A percentile compares a stretch with the other conserved stretches of the same genome.
Conservation (phyloP, 2,113 vertebrate genomes). For the Gallinago jamesoni region DNA sequence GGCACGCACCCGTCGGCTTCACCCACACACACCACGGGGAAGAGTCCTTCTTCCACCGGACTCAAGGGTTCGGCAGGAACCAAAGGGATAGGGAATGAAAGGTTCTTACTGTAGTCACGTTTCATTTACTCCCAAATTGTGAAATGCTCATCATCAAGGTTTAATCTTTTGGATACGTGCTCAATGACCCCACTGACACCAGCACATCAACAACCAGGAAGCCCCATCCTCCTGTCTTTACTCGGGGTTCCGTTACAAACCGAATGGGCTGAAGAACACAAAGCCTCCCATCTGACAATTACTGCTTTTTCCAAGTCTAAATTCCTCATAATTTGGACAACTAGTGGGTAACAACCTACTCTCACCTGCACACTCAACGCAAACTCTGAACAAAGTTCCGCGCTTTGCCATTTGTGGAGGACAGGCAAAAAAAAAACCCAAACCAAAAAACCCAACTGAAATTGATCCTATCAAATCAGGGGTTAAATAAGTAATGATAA, state of each 20-base stretch:
- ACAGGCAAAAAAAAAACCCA: not conserved
- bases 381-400: not conserved
- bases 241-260: not conserved
- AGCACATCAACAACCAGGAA: not conserved
- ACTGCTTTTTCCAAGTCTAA: not conserved
- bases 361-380: not conserved
- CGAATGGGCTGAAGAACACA: not conserved
- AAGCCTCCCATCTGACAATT: not conserved
- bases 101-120: not conserved
- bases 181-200: not conserved
- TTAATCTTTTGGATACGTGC: not conserved
- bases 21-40: not conserved
- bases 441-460: not conserved
- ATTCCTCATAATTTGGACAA: not conserved
- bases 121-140: not conserved
- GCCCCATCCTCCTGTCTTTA: not conserved
- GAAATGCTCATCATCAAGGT: not conserved
- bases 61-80: not conserved
- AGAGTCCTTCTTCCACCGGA: not conserved
- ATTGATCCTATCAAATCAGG: rapidly evolving
- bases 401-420: not conserved
- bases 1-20: not conserved
- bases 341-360: not conserved
- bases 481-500: not conserved
- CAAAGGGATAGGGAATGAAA: not conserved